These are phyloP conservation scores for Drosophila atripex DNA, from an alignment of 2,888 invertebrate species.

Conservation along the genomic window DNA sequence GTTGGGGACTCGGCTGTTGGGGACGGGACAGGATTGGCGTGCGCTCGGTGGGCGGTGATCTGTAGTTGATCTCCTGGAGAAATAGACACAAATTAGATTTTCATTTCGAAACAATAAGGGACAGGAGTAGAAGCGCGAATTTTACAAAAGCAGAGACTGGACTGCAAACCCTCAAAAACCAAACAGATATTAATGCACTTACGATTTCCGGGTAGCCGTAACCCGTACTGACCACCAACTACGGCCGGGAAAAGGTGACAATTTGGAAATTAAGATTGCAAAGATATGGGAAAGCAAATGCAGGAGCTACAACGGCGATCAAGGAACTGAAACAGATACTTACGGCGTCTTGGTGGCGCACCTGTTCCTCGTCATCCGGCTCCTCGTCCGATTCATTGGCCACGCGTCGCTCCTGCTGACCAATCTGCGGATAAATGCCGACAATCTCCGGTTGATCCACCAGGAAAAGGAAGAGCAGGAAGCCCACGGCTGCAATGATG, in stretches of 20 bases:
- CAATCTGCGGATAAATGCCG: conserved; percentile 83
- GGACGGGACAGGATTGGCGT: conserved; percentile 80
- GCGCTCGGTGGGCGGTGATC: conserved; percentile 82
- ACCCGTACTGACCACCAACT: conserved; percentile 48
- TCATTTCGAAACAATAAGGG: neutral
- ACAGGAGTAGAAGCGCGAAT: neutral
- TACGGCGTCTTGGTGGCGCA: conserved; percentile 57
- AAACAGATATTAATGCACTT: conserved; percentile 55
- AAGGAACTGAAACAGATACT: conserved; percentile 29
- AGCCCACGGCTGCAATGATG: conserved; percentile 89
- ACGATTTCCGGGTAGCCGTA: conserved; percentile 49
- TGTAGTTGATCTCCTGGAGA: conserved; percentile 81
- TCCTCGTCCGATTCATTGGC: conserved; percentile 83
- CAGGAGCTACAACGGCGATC: neutral
- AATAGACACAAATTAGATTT: neutral
- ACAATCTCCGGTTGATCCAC: conserved; percentile 92
- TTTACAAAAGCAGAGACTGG: conserved; percentile 26
- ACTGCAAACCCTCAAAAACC: conserved; percentile 2
- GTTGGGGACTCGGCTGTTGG: conserved; percentile 14
- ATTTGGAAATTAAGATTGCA: neutral
- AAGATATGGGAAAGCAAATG: neutral
- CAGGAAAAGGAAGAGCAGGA: conserved; percentile 92
- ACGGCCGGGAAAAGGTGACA: conserved; percentile 22
- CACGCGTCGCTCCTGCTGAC: conserved; percentile 60
- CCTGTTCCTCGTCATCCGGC: conserved; percentile 61